Conservation (phyloP, 2,797 vertebrate genomes). For the Gastrophryne carolinensis region DNA sequence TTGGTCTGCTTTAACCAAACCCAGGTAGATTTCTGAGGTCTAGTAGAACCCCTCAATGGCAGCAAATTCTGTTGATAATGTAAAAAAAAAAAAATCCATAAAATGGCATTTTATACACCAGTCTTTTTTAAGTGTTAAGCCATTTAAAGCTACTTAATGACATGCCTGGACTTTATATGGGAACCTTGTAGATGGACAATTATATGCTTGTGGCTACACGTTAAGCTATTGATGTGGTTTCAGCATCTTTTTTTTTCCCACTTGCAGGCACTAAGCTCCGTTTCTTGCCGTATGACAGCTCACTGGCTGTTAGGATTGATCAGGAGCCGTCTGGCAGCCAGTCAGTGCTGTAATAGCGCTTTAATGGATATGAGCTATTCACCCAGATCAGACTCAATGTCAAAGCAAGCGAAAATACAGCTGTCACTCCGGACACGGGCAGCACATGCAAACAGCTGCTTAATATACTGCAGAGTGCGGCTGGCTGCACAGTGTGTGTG, state of each 20-base stretch:
- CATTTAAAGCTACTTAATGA: background rate
- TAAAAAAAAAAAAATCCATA: too few relatives aligned
- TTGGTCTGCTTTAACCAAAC: too few relatives aligned
- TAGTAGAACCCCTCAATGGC: too few relatives aligned
- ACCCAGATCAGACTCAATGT: conserved; percentile 83
- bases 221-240: conserved; percentile 2
- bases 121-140: background rate
- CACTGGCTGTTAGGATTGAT: conserved; percentile 87
- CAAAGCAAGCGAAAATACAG: conserved; percentile 84
- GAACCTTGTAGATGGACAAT: background rate
- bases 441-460: conserved; percentile 77
- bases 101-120: too few relatives aligned
- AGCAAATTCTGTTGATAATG: too few relatives aligned
- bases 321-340: conserved; percentile 84
- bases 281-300: conserved; percentile 70
- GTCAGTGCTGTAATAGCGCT: conserved; percentile 84
- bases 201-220: background rate
- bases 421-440: conserved; percentile 80
- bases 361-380: conserved; percentile 87
- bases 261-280: conserved; percentile 9
- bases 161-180: background rate
- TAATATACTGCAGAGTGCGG: conserved; percentile 66
- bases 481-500: conserved; percentile 45
- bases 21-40: too few relatives aligned
- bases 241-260: background rate